phyloP scores from a whole-genome alignment of 2,113 vertebrate genomes.

The Gymnogyps californianus region DNA sequence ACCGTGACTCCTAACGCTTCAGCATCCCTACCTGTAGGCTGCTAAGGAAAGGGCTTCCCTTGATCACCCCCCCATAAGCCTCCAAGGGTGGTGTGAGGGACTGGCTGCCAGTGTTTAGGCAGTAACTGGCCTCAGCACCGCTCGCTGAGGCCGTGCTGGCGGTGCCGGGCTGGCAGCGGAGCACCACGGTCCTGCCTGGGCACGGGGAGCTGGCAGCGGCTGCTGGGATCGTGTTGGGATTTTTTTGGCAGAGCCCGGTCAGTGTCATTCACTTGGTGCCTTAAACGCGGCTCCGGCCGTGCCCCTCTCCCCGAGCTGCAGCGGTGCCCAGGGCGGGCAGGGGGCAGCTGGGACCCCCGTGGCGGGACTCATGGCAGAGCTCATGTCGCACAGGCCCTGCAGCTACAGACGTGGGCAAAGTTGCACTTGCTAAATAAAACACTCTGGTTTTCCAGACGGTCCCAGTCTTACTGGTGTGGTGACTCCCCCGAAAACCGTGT shows the following conservation, averaged over 20 bases:
- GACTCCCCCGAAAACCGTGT: background rate
- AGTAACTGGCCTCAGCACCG: fast-evolving
- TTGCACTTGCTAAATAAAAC: constrained; percentile 59
- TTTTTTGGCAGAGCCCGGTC: background rate
- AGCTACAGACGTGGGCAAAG: background rate
- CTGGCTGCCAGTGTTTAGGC: fast-evolving
- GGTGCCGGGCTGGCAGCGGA: background rate
- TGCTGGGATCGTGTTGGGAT: background rate
- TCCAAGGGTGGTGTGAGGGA: background rate
- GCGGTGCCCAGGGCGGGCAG: fast-evolving
- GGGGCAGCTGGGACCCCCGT: background rate
- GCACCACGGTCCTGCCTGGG: background rate
- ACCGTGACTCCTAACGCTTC: background rate
- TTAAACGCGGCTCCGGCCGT: background rate
- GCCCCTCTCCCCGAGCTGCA: fast-evolving
- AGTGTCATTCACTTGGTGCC: constrained; percentile 21
- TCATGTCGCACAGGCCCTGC: background rate
- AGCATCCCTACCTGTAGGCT: background rate
- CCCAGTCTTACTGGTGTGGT: background rate
- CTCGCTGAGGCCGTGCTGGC: background rate
- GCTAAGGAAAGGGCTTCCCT: background rate
- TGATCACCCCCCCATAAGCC: background rate
- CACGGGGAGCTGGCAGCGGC: background rate
- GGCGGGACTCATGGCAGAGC: background rate
- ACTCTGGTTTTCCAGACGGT: constrained; percentile 9